Percentiles rank a stretch among this genome's conserved stretches.
Conservation (phyloP, 2,797 vertebrate species). For the Selene dorsalis region DNA sequence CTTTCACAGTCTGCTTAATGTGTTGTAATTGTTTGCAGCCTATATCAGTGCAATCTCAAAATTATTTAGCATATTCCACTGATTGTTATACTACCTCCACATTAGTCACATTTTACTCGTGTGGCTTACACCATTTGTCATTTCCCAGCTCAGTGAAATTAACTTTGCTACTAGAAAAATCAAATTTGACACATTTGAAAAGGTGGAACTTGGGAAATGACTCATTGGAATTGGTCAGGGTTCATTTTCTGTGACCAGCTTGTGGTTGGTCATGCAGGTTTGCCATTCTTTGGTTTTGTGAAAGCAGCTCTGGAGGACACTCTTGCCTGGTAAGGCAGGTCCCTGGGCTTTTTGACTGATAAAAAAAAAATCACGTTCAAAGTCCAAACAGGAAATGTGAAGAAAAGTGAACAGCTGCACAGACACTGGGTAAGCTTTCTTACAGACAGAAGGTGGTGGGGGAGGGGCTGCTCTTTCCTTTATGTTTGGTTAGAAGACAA, state of each 20-base stretch:
- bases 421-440: slow-evolving; percentile 19
- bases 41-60: slow-evolving; percentile 13
- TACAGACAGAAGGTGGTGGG: slow-evolving; percentile 24
- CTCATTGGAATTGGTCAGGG: not conserved
- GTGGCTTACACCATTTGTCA: not conserved
- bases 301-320: not conserved
- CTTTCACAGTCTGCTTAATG: slow-evolving; percentile 35
- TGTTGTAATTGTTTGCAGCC: slow-evolving; percentile 19
- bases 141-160: not conserved
- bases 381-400: slow-evolving; percentile 42
- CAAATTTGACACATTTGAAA: not conserved
- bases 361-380: slow-evolving; percentile 57
- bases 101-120: slow-evolving; percentile 3
- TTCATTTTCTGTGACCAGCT: not conserved
- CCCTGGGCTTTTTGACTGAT: slow-evolving; percentile 32
- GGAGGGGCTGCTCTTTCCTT: not conserved
- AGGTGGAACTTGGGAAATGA: not conserved
- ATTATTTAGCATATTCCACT: slow-evolving; percentile 8
- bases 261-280: not conserved
- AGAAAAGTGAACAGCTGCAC: slow-evolving; percentile 41
- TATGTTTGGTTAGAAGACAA: not conserved
- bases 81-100: not conserved
- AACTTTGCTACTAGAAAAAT: not conserved
- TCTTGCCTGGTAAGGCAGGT: slow-evolving; percentile 23
- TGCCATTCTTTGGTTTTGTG: slow-evolving; percentile 25